Evolutionary conservation across 2,888 invertebrate species (phyloP), one percentile per base, ranked within the genome.

Genomic region (Deilephila elpenor): DNA sequence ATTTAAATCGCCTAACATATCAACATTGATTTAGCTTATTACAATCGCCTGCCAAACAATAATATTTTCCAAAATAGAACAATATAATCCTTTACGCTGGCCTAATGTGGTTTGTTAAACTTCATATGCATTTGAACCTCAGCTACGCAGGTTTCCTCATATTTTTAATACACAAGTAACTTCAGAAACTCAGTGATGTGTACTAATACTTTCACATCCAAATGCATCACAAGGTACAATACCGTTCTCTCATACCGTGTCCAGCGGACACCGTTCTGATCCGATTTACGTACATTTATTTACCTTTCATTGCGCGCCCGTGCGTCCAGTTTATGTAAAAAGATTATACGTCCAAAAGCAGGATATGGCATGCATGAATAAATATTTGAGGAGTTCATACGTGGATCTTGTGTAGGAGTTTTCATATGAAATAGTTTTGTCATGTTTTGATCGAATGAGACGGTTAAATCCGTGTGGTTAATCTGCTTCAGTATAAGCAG

Each of bases 231-330:
- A 44, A 44, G 64, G 25, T 44, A n/a, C 64, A 44, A 37, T 64
- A 64, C 64, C 64, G 64, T 64, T 20, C 44, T 37, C n/a, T 11
- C 8, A 8, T 37, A 44, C 44, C 11, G 20, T 37, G 37, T 62
- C 62, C 62, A 62, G 62, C 20, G 64, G 4, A n/a, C 37, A 64
- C 44, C 11, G 44, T 32, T 5, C 19, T 64, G 44, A 64, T 64
- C 75, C 62, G 77, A 78, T 59, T 61, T 71, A 29, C 64, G 44
- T 56, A 56, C 19, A 34, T 64, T 37, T 64, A 64, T 64, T 64
- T 44, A 64, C 64, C 37, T 64, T 64, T 64, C 20, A 64, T 20
- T 44, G 64, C 37, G 61, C 61, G 34, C 64, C 11, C 64, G 37
- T 11, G 64, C 20, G 64, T 20, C 14, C 37, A 56, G n/a, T 44